phyloP scores from a whole-genome alignment of 2,797 vertebrate genomes.

The Gymnoscopelus microlampas region DNA sequence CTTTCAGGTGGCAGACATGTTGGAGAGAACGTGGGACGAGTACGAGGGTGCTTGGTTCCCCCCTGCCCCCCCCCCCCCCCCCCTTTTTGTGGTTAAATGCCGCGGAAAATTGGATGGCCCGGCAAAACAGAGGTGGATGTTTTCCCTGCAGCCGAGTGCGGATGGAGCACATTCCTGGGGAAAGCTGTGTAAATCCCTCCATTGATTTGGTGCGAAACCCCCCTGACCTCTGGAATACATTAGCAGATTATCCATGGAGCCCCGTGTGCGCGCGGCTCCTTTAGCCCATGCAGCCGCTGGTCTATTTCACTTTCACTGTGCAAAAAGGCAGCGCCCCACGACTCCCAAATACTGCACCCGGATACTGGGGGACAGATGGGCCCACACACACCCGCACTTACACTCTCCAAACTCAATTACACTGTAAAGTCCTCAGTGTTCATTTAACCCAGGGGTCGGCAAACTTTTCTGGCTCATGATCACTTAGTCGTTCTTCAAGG shows the following conservation, averaged over 20 bases:
- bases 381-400: constrained; percentile 26
- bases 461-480: no score
- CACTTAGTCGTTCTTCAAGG: no score
- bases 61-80: constrained; percentile 30
- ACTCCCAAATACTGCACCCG: constrained; percentile 54
- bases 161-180: constrained; percentile 82
- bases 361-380: constrained; percentile 63
- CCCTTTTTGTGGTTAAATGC: constrained; percentile 76
- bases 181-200: constrained; percentile 85
- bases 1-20: constrained; percentile 20
- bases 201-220: constrained; percentile 83
- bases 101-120: constrained; percentile 73
- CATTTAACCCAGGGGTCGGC: no score
- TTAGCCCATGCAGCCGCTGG: constrained; percentile 52
- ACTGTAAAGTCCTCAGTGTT: not conserved
- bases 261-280: constrained; percentile 66
- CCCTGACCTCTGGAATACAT: constrained; percentile 86
- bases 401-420: constrained; percentile 58
- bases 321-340: constrained; percentile 38
- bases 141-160: constrained; percentile 71
- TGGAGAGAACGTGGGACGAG: constrained; percentile 31
- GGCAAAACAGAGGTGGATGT: constrained; percentile 78
- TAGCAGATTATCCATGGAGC: constrained; percentile 83
- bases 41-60: constrained; percentile 45
- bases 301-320: constrained; percentile 54